A percentile compares a stretch with the other conserved stretches of the same genome.
These are phyloP conservation scores for Cheirogaleus medius DNA, from an alignment of 2,113 vertebrate genomes.

Conservation along the genomic window DNA sequence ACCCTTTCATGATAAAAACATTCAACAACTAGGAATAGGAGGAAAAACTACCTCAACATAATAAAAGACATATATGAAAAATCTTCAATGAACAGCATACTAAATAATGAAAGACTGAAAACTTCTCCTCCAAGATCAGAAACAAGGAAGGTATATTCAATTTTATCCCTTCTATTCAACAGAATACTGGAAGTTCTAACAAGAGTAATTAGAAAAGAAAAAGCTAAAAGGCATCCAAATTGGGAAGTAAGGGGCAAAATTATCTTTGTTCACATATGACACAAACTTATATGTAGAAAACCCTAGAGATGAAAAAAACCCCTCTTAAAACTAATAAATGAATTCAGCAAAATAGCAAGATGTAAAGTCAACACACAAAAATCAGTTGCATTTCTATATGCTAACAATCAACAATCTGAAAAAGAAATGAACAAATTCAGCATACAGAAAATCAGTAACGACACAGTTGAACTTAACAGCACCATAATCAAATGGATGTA, in stretches of 20 bases:
- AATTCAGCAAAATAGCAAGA: background rate
- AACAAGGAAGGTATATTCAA: background rate
- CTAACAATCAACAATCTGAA: background rate
- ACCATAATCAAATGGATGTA: background rate
- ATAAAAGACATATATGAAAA: background rate
- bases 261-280: background rate
- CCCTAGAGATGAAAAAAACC: background rate
- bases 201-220: background rate
- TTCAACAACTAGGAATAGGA: background rate
- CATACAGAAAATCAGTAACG: background rate
- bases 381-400: background rate
- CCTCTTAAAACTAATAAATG: background rate
- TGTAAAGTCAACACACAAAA: background rate
- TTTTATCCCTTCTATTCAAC: background rate
- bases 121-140: background rate
- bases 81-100: background rate
- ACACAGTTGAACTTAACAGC: background rate
- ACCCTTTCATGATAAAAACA: background rate
- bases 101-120: background rate
- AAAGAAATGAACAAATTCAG: background rate
- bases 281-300: background rate
- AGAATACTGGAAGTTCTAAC: background rate
- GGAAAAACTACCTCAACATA: background rate
- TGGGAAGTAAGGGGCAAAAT: background rate
- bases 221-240: background rate